phyloP scores from a whole-genome alignment of 2,113 vertebrate genomes.

The Epinephelus cyanopodus region DNA sequence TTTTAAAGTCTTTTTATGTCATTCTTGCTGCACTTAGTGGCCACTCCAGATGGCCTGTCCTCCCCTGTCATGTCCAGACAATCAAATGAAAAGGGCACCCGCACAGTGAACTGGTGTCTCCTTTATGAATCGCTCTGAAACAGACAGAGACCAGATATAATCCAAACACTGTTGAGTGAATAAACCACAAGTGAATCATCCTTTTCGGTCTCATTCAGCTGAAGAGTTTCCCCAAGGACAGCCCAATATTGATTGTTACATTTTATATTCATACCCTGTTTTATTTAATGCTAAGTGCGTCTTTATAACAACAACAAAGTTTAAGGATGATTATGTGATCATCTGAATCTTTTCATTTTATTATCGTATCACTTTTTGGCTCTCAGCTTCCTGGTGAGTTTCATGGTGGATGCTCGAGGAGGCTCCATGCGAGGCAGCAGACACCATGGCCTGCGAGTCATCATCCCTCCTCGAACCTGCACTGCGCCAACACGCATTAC shows the following conservation, averaged over 20 bases:
- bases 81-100: conserved; percentile 16
- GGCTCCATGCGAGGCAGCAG: conserved; percentile 97
- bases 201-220: neutral
- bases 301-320: neutral
- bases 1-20: conserved; percentile 13
- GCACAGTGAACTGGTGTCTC: neutral
- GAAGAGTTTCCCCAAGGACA: neutral
- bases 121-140: conserved; percentile 1
- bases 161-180: neutral
- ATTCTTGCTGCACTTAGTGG: conserved; percentile 22
- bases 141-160: conserved; percentile 15
- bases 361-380: neutral
- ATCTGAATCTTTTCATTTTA: neutral
- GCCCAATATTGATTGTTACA: neutral
- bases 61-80: conserved; percentile 5
- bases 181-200: conserved; percentile 14
- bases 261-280: neutral
- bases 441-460: conserved; percentile 93
- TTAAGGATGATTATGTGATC: neutral
- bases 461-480: conserved; percentile 93
- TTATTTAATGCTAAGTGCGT: neutral
- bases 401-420: conserved; percentile 97
- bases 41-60: conserved; percentile 15
- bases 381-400: conserved; percentile 95
- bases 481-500: conserved; percentile 95